phyloP scores from a whole-genome alignment of 2,888 invertebrate species.

The Cloeon dipterum region DNA sequence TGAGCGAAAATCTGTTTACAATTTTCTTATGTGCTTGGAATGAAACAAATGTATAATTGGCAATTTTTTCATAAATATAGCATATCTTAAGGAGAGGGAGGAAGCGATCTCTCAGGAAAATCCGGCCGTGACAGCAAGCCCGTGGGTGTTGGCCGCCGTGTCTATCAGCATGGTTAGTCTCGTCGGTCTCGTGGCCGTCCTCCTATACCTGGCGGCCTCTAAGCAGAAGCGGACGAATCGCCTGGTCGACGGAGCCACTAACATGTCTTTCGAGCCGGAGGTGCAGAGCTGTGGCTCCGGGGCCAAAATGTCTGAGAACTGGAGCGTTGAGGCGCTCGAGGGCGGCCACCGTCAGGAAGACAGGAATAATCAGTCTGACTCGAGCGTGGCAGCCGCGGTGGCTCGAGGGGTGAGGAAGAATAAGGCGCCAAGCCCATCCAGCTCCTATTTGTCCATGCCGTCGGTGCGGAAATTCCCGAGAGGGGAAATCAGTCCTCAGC shows the following conservation, averaged over 20 bases:
- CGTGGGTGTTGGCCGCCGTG: constrained; percentile 40
- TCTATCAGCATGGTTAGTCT: constrained; percentile 33
- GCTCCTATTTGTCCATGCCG: constrained; percentile 70
- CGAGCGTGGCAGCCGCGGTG: background rate
- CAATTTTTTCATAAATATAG: too few relatives aligned
- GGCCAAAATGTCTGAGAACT: background rate
- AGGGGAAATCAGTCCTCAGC: constrained; percentile 44
- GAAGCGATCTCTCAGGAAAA: constrained; percentile 31
- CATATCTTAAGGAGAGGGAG: constrained; percentile 39
- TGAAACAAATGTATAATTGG: too few relatives aligned
- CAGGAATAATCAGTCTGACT: too few relatives aligned
- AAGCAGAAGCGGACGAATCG: constrained; percentile 11
- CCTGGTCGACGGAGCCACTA: constrained; percentile 14
- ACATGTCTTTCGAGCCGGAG: constrained; percentile 14
- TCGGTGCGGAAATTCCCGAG: constrained; percentile 68
- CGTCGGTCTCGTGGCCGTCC: constrained; percentile 27
- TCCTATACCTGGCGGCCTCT: constrained; percentile 16
- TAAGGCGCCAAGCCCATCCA: constrained; percentile 31
- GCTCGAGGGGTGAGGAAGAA: background rate
- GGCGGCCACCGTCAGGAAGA: too few relatives aligned
- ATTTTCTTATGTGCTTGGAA: too few relatives aligned
- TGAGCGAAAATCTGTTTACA: too few relatives aligned
- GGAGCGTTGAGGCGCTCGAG: too few relatives aligned
- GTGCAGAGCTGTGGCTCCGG: constrained; percentile 9
- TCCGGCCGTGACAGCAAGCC: constrained; percentile 20